Percentiles rank a stretch among this genome's conserved stretches.
These are phyloP conservation scores for Thinocorus orbignyianus DNA, from an alignment of 2,113 vertebrate species.

Conservation along the genomic window DNA sequence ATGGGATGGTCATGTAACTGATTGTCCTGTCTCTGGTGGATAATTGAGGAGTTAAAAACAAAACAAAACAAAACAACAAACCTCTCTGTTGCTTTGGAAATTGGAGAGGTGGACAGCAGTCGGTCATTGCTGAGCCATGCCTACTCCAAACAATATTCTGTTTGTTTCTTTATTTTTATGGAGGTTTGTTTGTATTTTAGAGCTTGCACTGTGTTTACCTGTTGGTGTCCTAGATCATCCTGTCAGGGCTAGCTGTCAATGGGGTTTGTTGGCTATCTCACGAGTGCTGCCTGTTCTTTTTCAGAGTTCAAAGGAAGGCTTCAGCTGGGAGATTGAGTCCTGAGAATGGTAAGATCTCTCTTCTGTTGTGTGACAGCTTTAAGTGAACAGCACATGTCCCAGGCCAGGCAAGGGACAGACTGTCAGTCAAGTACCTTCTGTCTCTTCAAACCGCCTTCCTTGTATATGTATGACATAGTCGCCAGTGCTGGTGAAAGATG, in stretches of 20 bases:
- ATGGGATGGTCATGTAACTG: neutral
- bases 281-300: slow-evolving; percentile 42
- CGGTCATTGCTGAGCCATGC: neutral
- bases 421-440: neutral
- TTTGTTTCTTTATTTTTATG: neutral
- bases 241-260: neutral
- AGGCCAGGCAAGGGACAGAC: neutral
- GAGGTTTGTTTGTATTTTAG: neutral
- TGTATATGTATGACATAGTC: neutral
- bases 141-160: neutral
- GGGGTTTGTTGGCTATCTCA: neutral
- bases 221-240: neutral
- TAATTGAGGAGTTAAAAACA: neutral
- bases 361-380: neutral
- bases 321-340: slow-evolving; percentile 50
- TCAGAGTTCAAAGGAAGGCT: slow-evolving; percentile 72
- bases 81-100: neutral
- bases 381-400: neutral
- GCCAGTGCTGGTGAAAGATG: neutral
- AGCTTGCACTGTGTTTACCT: neutral
- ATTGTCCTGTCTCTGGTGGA: neutral
- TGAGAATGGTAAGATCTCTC: slow-evolving; percentile 69
- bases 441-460: neutral
- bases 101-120: neutral
- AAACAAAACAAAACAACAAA: too few relatives aligned